Evolutionary conservation across 2,113 vertebrate species (phyloP).

Genomic region (Ammospiza nelsoni): DNA sequence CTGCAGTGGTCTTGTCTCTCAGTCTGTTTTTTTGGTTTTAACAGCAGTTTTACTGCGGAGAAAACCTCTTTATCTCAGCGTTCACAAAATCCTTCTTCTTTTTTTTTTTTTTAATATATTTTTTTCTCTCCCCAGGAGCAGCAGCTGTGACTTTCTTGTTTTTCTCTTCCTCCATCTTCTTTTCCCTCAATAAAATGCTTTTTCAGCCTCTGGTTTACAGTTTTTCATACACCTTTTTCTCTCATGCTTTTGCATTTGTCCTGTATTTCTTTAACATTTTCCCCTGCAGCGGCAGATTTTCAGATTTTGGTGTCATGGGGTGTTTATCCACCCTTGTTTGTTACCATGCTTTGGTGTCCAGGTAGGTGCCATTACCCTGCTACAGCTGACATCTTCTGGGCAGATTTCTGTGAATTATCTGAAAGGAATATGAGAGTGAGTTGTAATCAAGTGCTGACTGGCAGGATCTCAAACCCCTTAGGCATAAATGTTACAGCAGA

Average conservation of each 20-base stretch:
- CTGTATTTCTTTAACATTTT: background rate
- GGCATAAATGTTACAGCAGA: background rate
- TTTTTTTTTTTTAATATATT: background rate
- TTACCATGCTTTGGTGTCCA: background rate
- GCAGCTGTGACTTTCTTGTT: accelerated
- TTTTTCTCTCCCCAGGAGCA: too few relatives aligned
- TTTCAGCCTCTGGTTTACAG: accelerated
- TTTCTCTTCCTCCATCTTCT: too few relatives aligned
- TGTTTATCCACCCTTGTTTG: background rate
- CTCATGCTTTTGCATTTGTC: too few relatives aligned
- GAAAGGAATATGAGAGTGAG: background rate
- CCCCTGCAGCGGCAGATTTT: background rate
- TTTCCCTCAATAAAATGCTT: background rate
- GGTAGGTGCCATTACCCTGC: background rate
- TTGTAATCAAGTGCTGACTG: background rate
- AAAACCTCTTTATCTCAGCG: background rate
- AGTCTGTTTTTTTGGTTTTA: background rate
- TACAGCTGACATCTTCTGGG: accelerated
- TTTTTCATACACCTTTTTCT: background rate
- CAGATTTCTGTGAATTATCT: background rate
- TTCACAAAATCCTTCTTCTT: background rate
- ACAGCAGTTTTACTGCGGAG: too few relatives aligned
- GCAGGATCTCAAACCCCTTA: background rate
- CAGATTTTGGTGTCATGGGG: too few relatives aligned
- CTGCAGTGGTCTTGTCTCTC: background rate